Evolutionary conservation across 1,140 invertebrate species (phyloP).

Genomic region (Penaeus vannamei): DNA sequence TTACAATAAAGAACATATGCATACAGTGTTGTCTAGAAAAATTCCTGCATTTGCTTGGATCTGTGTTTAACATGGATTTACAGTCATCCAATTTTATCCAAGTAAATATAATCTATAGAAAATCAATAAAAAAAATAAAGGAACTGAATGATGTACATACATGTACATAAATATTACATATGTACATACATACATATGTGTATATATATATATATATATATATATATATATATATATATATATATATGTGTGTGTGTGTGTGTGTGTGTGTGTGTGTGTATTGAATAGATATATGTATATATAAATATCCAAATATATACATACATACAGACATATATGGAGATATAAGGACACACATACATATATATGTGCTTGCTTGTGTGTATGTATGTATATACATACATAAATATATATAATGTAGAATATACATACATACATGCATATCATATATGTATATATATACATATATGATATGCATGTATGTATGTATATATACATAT

Average conservation of each 20-base stretch:
- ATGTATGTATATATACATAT: not conserved
- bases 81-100: too few species aligned
- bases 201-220: slow-evolving; percentile 10
- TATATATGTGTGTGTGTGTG: not conserved
- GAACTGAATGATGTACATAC: too few species aligned
- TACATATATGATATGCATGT: too few species aligned
- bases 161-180: too few species aligned
- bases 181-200: too few species aligned
- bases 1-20: too few species aligned
- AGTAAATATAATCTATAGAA: too few species aligned
- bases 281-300: not conserved
- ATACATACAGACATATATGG: not conserved
- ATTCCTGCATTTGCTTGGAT: too few species aligned
- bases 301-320: not conserved
- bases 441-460: too few species aligned
- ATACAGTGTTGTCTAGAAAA: too few species aligned
- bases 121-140: too few species aligned
- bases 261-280: not conserved
- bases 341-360: slow-evolving; percentile 14
- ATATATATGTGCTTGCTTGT: slow-evolving; percentile 23
- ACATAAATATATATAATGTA: not conserved
- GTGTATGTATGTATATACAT: not conserved
- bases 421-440: not conserved
- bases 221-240: slow-evolving; percentile 28
- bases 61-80: too few species aligned